Evolutionary conservation across 2,797 vertebrate genomes (phyloP).

Genomic region (Sandelia bainsii): DNA sequence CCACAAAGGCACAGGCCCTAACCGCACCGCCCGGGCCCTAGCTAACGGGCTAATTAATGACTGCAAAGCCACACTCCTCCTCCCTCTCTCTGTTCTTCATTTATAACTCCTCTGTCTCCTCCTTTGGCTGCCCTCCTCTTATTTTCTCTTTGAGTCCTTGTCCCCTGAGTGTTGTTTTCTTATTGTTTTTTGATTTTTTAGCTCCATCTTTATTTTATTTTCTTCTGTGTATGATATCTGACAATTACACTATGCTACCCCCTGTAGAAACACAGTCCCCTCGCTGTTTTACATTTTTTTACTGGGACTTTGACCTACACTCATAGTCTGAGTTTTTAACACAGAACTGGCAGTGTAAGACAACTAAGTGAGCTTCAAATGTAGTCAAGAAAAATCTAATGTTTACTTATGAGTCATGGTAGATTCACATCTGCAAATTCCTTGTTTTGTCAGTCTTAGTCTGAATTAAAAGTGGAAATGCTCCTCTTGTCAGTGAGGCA

Average conservation of each 20-base stretch:
- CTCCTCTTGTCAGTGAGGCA: slow-evolving; percentile 28
- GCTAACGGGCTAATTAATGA: slow-evolving; percentile 86
- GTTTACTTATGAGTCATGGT: background rate
- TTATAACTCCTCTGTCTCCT: slow-evolving; percentile 71
- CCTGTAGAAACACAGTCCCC: background rate
- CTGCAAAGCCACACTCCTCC: slow-evolving; percentile 77
- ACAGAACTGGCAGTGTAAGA: background rate
- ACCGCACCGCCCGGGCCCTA: slow-evolving; percentile 84
- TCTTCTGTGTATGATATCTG: background rate
- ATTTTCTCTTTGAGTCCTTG: slow-evolving; percentile 23
- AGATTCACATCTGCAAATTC: background rate
- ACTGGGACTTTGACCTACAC: slow-evolving; percentile 7
- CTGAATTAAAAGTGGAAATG: slow-evolving; percentile 21
- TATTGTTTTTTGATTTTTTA: slow-evolving; percentile 56
- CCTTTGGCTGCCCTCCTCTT: slow-evolving; percentile 34
- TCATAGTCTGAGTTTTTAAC: background rate
- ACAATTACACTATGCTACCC: background rate
- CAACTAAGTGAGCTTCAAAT: slow-evolving; percentile 11
- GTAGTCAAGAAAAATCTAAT: background rate
- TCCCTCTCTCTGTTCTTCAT: slow-evolving; percentile 72
- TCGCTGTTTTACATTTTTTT: background rate
- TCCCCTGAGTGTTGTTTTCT: slow-evolving; percentile 24
- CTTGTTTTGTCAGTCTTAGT: background rate
- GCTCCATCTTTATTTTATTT: background rate
- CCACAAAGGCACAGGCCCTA: slow-evolving; percentile 86